Evolutionary conservation across 2,888 invertebrate genomes (phyloP), one percentile per base, ranked within the genome.

Genomic region (Patella ulyssiponensis): DNA sequence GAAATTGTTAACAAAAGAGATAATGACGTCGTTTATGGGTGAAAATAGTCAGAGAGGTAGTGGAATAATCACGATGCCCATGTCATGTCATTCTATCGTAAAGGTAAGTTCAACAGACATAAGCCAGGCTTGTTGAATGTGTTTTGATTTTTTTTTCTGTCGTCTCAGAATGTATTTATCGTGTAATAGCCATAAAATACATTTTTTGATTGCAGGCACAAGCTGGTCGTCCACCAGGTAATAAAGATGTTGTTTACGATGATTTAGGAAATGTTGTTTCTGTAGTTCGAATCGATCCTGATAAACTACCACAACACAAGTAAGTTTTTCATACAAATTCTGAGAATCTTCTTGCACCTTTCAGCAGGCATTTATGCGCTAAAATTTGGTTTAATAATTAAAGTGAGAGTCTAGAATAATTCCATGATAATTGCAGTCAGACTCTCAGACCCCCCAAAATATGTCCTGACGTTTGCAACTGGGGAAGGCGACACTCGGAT

Each of bases 241-340:
- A 84, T 77, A 88, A 89, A 77, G 91, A 91, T 83, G 90, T 90
- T 9, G 74, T 86, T 17, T 90, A 88, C 83, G 91, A 91, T 86
- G 88, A 88, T 15, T 81, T 85, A 77, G 91, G 91, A 23, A 91
- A 90, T 86, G 90, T 91, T 20, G 76, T 90, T 7, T 86, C 88
- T 74, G 87, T 91, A 20, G 82, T 87, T 23, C 89, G 85, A 80
- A 81, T 91, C 7, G 86, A 90, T 77, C 88, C 90, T 73, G 88
- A 89, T 56, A 87, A 86, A 82, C 81, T 90, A 52, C 90, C 91
- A 20, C 84, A 85, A 44, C 90, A 90, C 80, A 88, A 86, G 90
- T 90, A 78, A 73, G 77, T 81, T 20, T 53, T 5, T 52, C 7
- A 44, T 9, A 44, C 0, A 44, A 9, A 0, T 44, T 44, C 44